Evolutionary conservation across 2,113 vertebrate species (phyloP).

Genomic region (Oncorhynchus clarkii): DNA sequence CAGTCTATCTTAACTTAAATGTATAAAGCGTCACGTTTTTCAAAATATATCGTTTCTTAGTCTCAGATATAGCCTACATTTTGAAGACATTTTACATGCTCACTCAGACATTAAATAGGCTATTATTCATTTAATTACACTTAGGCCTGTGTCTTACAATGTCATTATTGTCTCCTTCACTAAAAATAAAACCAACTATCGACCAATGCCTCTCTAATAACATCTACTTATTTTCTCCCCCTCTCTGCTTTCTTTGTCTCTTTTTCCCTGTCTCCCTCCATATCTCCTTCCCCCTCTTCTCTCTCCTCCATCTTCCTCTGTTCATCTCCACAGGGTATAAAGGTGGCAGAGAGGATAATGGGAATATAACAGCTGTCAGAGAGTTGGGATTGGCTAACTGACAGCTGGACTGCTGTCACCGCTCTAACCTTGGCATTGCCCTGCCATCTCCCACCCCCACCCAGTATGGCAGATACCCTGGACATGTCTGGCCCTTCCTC

Average conservation of each 20-base stretch:
- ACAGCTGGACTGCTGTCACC: conserved; percentile 72
- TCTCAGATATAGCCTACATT: neutral
- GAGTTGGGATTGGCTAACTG: conserved; percentile 73
- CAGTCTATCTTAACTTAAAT: neutral
- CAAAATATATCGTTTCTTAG: neutral
- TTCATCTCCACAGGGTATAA: conserved; percentile 63
- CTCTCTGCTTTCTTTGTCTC: conserved; percentile 33
- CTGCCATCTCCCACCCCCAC: conserved; percentile 55
- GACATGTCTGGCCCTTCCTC: conserved; percentile 79
- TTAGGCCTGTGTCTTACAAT: neutral
- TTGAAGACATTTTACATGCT: neutral
- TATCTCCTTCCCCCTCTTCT: conserved; percentile 65
- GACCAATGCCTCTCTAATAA: neutral
- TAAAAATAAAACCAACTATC: neutral
- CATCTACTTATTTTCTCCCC: neutral
- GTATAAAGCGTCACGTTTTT: neutral
- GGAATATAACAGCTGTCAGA: conserved; percentile 73
- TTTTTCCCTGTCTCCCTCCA: conserved; percentile 46
- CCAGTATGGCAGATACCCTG: conserved; percentile 78
- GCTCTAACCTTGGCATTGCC: conserved; percentile 56
- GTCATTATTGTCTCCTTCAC: neutral
- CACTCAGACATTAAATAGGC: neutral
- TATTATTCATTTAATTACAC: no score
- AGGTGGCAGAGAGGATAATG: conserved; percentile 72
- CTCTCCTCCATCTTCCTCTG: conserved; percentile 55